These are phyloP conservation scores for Daphoenositta chrysoptera DNA, from an alignment of 2,113 vertebrate species.

Conservation along the genomic window DNA sequence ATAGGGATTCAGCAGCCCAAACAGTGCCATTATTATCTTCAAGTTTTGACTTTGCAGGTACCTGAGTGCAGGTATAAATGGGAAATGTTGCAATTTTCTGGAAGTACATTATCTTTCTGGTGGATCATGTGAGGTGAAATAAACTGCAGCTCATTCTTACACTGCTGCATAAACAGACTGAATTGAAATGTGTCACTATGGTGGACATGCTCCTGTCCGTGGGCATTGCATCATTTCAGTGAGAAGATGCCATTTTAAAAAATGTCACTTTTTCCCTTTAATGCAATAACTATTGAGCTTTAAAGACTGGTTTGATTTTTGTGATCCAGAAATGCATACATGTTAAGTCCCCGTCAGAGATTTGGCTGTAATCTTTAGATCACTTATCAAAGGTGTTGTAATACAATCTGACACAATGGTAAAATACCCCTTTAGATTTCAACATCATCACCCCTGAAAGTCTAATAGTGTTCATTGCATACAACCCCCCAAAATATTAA, in stretches of 20 bases:
- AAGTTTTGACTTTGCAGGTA: conserved; percentile 4
- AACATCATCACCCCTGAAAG: neutral
- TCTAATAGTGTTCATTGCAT: neutral
- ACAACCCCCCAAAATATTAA: neutral
- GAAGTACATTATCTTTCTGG: neutral
- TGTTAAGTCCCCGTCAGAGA: neutral
- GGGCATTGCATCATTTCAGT: neutral
- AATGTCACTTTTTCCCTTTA: neutral
- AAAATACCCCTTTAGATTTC: neutral
- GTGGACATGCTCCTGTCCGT: neutral
- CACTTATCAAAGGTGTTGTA: neutral
- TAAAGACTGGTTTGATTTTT: neutral
- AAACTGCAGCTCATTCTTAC: neutral
- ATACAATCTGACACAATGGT: neutral
- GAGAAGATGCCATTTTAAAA: neutral
- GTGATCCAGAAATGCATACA: neutral
- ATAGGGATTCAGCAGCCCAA: neutral
- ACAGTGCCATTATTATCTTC: neutral
- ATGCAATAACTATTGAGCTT: neutral
- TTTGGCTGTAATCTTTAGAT: neutral
- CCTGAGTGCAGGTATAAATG: neutral
- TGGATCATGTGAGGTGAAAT: neutral
- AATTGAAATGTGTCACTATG: neutral
- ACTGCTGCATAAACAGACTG: neutral
- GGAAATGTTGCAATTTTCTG: neutral